Percentiles rank a stretch among this genome's conserved stretches.
Evolutionary conservation across 2,113 vertebrate species (phyloP).

Genomic region (Anser brachyrhynchus): DNA sequence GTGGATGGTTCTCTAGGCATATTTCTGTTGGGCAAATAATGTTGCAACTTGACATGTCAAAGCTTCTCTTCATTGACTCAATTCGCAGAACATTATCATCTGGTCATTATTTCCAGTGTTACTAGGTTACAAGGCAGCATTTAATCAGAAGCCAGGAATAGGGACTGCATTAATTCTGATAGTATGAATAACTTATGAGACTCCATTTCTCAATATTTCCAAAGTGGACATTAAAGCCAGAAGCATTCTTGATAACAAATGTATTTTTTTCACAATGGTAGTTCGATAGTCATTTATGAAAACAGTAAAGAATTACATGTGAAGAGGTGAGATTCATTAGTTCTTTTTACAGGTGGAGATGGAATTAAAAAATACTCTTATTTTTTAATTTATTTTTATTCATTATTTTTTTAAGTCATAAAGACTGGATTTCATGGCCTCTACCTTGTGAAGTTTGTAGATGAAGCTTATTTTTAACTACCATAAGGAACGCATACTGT

Average conservation of each 20-base stretch:
- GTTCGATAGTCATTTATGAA: not conserved
- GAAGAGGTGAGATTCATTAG: not conserved
- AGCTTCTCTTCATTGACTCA: slow-evolving; percentile 23
- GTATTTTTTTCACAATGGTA: not conserved
- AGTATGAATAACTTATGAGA: slow-evolving; percentile 55
- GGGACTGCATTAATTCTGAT: slow-evolving; percentile 49
- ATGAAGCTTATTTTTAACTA: not conserved
- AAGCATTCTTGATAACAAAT: slow-evolving; percentile 22
- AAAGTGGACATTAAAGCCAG: not conserved
- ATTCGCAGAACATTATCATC: slow-evolving; percentile 13
- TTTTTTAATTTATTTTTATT: not conserved
- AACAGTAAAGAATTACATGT: not conserved
- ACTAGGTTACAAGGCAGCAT: slow-evolving; percentile 52
- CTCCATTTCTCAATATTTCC: slow-evolving; percentile 58
- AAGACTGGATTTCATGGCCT: not conserved
- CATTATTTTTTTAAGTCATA: not conserved
- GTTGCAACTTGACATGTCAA: not conserved
- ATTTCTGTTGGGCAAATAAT: not conserved
- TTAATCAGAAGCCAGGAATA: slow-evolving; percentile 58
- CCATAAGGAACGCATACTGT: not conserved
- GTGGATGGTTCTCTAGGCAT: not conserved
- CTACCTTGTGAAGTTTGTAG: not conserved
- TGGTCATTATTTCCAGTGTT: slow-evolving; percentile 47
- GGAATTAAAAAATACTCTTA: not conserved
- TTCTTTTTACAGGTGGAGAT: not conserved